Conservation (phyloP, 2,888 invertebrate genomes). For the Myathropa florea region DNA sequence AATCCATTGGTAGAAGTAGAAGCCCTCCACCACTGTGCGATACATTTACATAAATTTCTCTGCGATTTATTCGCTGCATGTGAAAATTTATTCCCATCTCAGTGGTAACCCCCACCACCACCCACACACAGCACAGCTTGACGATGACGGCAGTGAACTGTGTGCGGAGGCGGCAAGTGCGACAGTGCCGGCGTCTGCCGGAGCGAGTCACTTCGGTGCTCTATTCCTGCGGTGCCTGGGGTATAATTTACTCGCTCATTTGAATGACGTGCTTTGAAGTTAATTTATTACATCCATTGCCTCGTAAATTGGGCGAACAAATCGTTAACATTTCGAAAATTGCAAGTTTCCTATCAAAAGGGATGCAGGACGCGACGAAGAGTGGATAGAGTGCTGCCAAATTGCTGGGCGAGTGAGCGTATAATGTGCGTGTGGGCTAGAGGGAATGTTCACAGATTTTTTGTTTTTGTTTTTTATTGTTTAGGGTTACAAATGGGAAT, state of each 20-base stretch:
- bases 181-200: not conserved
- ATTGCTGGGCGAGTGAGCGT: not conserved
- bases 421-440: not conserved
- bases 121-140: not conserved
- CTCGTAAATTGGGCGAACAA: slow-evolving; percentile 74
- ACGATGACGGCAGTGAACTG: not conserved
- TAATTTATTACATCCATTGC: slow-evolving; percentile 75
- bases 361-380: not conserved
- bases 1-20: slow-evolving; percentile 3
- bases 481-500: not conserved
- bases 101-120: not conserved
- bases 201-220: slow-evolving; percentile 40
- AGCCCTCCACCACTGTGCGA: not conserved
- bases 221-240: slow-evolving; percentile 44
- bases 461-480: not conserved
- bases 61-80: slow-evolving; percentile 56
- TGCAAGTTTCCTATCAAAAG: slow-evolving; percentile 49
- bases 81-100: slow-evolving; percentile 30
- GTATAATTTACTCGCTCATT: slow-evolving; percentile 60
- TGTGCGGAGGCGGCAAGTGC: not conserved
- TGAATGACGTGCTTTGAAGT: slow-evolving; percentile 67
- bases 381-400: not conserved
- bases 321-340: slow-evolving; percentile 59
- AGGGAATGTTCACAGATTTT: not conserved
- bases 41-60: slow-evolving; percentile 59